A percentile compares a stretch with the other conserved stretches of the same genome.
Evolutionary conservation across 2,797 vertebrate genomes (phyloP).

Genomic region (Chaetodon trifasciatus): DNA sequence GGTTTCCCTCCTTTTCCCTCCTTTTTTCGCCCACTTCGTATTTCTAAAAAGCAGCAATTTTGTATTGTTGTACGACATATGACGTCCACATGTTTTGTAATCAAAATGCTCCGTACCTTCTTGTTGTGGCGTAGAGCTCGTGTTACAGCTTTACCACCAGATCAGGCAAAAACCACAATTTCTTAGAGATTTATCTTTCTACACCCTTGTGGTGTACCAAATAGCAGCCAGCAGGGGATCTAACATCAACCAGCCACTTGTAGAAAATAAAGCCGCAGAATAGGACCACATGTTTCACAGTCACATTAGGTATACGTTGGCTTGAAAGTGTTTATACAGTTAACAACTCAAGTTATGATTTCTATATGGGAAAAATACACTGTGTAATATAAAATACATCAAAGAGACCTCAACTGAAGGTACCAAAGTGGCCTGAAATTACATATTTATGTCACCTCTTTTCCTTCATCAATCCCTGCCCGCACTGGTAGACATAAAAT

Average conservation of each 20-base stretch:
- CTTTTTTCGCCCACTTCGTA: not conserved
- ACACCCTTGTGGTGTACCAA: constrained; percentile 71
- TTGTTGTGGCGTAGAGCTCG: constrained; percentile 65
- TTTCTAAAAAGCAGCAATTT: constrained; percentile 15
- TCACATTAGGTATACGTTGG: constrained; percentile 59
- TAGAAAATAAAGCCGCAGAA: constrained; percentile 62
- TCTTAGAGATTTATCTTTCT: constrained; percentile 73
- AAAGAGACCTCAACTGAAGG: constrained; percentile 19
- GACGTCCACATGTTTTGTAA: constrained; percentile 52
- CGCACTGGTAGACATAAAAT: constrained; percentile 2
- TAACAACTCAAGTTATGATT: constrained; percentile 47
- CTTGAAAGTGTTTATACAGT: constrained; percentile 55
- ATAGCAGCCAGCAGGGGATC: constrained; percentile 64
- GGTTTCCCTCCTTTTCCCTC: constrained; percentile 2
- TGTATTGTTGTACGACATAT: constrained; percentile 18
- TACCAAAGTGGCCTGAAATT: not conserved
- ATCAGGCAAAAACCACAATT: constrained; percentile 64
- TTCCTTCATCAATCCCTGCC: not conserved
- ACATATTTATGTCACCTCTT: constrained; percentile 25
- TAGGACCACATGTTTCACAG: constrained; percentile 74
- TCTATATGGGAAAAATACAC: constrained; percentile 42
- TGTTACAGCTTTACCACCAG: constrained; percentile 54
- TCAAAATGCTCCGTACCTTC: constrained; percentile 42
- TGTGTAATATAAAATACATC: constrained; percentile 23
- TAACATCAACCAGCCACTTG: constrained; percentile 68